Evolutionary conservation across 1,140 invertebrate species (phyloP).

Genomic region (Paramacrobiotus metropolitanus): DNA sequence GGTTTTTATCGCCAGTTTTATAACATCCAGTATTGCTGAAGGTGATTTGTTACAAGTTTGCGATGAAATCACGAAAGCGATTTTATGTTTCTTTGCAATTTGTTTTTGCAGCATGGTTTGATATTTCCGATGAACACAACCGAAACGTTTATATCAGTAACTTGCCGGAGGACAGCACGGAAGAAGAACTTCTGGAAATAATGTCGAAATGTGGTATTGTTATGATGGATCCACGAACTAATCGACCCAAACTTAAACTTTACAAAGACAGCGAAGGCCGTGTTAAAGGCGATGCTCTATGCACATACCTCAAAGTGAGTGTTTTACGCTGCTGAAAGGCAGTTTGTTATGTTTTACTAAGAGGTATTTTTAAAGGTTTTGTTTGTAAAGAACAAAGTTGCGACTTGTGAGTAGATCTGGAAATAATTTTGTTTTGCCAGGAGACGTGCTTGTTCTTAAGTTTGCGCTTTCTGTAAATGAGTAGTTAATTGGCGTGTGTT

Average conservation of each 20-base stretch:
- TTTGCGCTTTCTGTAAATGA: too few relatives aligned
- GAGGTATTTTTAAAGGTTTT: too few relatives aligned
- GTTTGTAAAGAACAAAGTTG: too few relatives aligned
- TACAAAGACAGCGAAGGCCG: conserved; percentile 58
- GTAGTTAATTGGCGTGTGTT: too few relatives aligned
- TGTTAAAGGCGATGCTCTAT: conserved; percentile 83
- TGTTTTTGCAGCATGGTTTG: conserved; percentile 51
- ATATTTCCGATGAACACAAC: conserved; percentile 68
- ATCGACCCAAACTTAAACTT: conserved; percentile 77
- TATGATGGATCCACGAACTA: conserved; percentile 53
- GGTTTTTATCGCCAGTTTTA: too few relatives aligned
- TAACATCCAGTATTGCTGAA: too few relatives aligned
- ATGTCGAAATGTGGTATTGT: conserved; percentile 93
- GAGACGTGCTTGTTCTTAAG: too few relatives aligned
- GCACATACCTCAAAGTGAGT: conserved; percentile 70
- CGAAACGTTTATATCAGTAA: conserved; percentile 91
- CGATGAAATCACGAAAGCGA: too few relatives aligned
- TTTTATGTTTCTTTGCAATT: too few relatives aligned
- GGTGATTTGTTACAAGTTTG: too few relatives aligned
- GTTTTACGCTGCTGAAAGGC: conserved; percentile 7
- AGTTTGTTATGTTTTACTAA: conserved; percentile 13
- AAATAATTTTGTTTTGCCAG: too few relatives aligned
- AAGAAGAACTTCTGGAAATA: conserved; percentile 57
- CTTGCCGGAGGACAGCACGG: conserved; percentile 62
- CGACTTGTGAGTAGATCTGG: too few relatives aligned